Conservation (phyloP, 2,113 vertebrate species). For the Balaeniceps rex region DNA sequence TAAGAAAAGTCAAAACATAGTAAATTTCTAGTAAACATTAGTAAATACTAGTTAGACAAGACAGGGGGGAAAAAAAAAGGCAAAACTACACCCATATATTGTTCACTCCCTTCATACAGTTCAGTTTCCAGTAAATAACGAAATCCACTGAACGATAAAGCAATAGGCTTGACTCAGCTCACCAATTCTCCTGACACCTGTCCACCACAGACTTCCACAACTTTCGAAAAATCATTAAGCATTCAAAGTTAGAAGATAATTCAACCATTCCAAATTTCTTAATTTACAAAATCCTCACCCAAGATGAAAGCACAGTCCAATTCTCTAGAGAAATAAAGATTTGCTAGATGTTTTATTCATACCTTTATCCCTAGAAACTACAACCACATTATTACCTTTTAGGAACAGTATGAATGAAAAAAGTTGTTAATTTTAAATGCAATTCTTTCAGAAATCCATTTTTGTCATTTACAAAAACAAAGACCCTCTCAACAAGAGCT, state of each 20-base stretch:
- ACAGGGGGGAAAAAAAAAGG: neutral
- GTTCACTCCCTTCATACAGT: neutral
- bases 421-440: neutral
- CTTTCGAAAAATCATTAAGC: neutral
- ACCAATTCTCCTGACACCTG: neutral
- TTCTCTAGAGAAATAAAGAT: neutral
- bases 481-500: neutral
- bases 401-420: neutral
- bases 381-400: neutral
- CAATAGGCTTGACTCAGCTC: neutral
- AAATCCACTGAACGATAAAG: neutral
- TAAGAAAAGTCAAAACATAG: neutral
- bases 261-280: neutral
- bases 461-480: neutral
- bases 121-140: neutral
- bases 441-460: neutral
- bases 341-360: neutral
- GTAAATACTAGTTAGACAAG: neutral
- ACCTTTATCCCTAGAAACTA: neutral
- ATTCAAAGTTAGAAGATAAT: neutral
- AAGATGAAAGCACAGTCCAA: neutral
- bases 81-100: neutral
- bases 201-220: neutral
- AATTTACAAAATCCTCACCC: neutral
- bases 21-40: neutral